Conservation (phyloP, 2,113 vertebrate species). For the Peromyscus maniculatus region DNA sequence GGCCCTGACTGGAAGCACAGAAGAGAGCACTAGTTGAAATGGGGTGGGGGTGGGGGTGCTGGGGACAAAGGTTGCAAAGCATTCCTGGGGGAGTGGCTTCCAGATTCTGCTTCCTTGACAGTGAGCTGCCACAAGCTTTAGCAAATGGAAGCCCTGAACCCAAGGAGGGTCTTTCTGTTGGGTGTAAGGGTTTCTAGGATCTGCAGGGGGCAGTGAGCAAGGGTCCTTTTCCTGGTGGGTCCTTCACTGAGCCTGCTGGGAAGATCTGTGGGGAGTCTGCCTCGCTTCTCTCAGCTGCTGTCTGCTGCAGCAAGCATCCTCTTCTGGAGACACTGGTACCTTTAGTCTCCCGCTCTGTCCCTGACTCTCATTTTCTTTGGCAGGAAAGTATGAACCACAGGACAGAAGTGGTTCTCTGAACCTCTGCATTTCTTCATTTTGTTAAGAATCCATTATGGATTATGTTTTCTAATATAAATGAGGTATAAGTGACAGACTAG, state of each 20-base stretch:
- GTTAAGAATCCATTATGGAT: not conserved
- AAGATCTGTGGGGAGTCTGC: not conserved
- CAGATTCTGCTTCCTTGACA: not conserved
- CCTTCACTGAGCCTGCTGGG: no score
- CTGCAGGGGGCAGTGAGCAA: not conserved
- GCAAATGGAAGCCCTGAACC: not conserved
- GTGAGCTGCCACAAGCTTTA: not conserved
- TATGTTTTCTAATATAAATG: slow-evolving; percentile 20
- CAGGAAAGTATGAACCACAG: not conserved
- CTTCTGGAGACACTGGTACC: not conserved
- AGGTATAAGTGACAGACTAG: not conserved
- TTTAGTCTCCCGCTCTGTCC: not conserved
- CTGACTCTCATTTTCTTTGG: not conserved
- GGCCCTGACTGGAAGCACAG: not conserved
- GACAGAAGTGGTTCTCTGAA: not conserved
- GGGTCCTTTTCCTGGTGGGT: not conserved
- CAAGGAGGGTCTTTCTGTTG: not conserved
- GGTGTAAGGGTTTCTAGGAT: not conserved
- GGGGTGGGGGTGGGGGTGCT: not conserved
- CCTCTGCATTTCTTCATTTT: not conserved
- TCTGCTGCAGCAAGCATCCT: not conserved
- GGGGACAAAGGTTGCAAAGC: no score
- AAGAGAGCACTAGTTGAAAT: not conserved
- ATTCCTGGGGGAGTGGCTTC: not conserved
- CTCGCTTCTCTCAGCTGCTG: not conserved